Percentiles rank a stretch among this genome's conserved stretches.
phyloP scores from a whole-genome alignment of 2,888 invertebrate genomes.

The Chalcosyrphus nemorum region DNA sequence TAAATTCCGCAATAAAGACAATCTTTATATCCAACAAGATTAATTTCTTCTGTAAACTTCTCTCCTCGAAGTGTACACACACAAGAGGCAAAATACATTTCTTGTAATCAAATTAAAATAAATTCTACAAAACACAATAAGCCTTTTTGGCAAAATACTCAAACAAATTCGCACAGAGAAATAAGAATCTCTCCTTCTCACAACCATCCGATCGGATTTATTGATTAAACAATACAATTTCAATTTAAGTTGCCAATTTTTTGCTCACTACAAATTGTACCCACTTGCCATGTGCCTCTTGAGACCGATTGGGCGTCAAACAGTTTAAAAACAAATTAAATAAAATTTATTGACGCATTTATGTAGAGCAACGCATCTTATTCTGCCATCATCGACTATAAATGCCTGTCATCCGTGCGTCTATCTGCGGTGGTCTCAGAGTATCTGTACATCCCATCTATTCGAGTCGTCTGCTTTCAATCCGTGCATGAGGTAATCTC shows the following conservation, averaged over 20 bases:
- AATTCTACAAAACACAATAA: background rate
- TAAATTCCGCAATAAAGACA: slow-evolving; percentile 2
- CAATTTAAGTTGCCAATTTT: slow-evolving; percentile 7
- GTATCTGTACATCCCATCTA: background rate
- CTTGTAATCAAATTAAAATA: background rate
- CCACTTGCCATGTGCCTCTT: background rate
- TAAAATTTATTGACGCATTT: slow-evolving; percentile 16
- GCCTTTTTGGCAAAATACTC: slow-evolving; percentile 1
- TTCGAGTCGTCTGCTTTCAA: background rate
- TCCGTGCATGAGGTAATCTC: slow-evolving; percentile 11
- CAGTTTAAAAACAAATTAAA: slow-evolving; percentile 30
- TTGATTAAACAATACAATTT: slow-evolving; percentile 18
- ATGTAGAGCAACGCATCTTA: slow-evolving; percentile 10
- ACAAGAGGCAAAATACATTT: too few species aligned
- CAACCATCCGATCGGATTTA: slow-evolving; percentile 13
- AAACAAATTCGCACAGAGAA: background rate
- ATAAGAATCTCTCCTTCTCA: background rate
- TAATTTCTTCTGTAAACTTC: slow-evolving; percentile 5
- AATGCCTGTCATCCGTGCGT: slow-evolving; percentile 29
- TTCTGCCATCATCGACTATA: slow-evolving; percentile 3
- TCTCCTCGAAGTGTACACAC: background rate
- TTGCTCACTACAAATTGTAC: background rate
- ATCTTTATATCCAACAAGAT: slow-evolving; percentile 26
- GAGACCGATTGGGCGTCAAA: background rate
- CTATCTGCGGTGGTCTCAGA: background rate